Evolutionary conservation across 1,140 invertebrate genomes (phyloP), one percentile per base, ranked within the genome.

Genomic region (Mya arenaria): DNA sequence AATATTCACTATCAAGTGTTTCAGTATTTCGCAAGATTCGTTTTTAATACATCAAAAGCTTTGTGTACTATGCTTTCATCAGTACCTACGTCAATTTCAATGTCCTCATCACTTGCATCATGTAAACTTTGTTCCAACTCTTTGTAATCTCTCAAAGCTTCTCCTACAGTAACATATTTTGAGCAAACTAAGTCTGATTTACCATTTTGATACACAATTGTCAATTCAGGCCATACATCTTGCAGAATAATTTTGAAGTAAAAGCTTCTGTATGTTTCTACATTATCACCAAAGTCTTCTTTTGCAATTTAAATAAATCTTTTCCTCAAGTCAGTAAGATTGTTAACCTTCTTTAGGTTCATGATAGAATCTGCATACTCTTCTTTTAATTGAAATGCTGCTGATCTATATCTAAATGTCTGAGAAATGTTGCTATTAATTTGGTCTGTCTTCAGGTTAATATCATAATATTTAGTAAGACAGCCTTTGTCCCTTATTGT

Each of bases 1-100:
- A 74, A 39, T 39, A 60, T 60, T 74, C 19, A n/a, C 60, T 37
- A 13, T 74, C 55, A 37, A 74, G 17, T 36, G 58, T 60, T 39
- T 34, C 28, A 28, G n/a, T n/a, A n/a, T n/a, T n/a, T n/a, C n/a
- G n/a, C n/a, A n/a, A n/a, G 32, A 13, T 13, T 1, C 4, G 13
- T 60, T 52, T 32, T 32, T 28, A 74, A 17, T 23, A 74, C 60
- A 13, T 36, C 55, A 6, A 39, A 28, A 25, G 71, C 71, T 60
- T 28, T 60, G 37, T 74, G 71, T 13, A 74, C 34, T n/a, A 39
- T 74, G 5, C 3, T 13, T 32, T 39, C 37, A 25, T 74, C 71
- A 36, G 71, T 60, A 23, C 41, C 71, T 4, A 39, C 28, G 32
- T n/a, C 48, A 23, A 52, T 52, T n/a, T 52, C 48, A 52, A n/a